Base-by-base conservation (phyloP, 2,888 invertebrate species). In the Drosophila leonis region DNA sequence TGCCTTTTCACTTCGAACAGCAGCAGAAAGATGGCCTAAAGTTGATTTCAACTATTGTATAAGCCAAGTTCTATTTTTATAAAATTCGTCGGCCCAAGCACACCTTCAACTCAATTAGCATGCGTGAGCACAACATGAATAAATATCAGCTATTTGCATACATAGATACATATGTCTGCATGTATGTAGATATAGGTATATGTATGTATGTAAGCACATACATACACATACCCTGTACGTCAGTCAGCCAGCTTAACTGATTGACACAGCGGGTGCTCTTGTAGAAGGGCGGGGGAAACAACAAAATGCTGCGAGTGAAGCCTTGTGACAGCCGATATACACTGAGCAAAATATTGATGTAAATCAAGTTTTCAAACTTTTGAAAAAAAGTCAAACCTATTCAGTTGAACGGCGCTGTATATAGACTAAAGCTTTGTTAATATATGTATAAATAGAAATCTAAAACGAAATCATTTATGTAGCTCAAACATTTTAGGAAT, bases 71-170 rank as follows among this genome's bases (percentile, higher is more conserved):
- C 55, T 67, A 66, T 66, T 66, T 67, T 46, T 41, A 67, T 46
- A 24, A 52, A 46, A 54, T 4, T 13, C 52, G 5, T 49, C 37
- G 63, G 65, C 42, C 18, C 39, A 1, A 46, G 57, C 77, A 63
- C 77, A 75, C 71, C 80, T 79, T 49, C 35, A 44, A 59, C 48
- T 31, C 75, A 70, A 77, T 77, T 77, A 79, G 52, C 71, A 79
- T 79, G 77, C 77, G 61, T 48, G 44, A 20, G 52, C 75, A 61
- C 49, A 61, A 15, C 60, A 44, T 44, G 41, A 48, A 79, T 56
- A 55, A 57, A 75, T 61, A 51, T 49, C 37, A 51, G 71, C 20
- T 42, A 59, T 68, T 48, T 46, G 59, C 46, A 55, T 66, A 61
- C 41, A 52, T 60, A 54, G 7, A 35, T 24, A 27, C 37, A 33